Percentiles rank a stretch among this genome's conserved stretches.
These are phyloP conservation scores for Danio albolineatus DNA, from an alignment of 2,797 vertebrate genomes.

Conservation along the genomic window DNA sequence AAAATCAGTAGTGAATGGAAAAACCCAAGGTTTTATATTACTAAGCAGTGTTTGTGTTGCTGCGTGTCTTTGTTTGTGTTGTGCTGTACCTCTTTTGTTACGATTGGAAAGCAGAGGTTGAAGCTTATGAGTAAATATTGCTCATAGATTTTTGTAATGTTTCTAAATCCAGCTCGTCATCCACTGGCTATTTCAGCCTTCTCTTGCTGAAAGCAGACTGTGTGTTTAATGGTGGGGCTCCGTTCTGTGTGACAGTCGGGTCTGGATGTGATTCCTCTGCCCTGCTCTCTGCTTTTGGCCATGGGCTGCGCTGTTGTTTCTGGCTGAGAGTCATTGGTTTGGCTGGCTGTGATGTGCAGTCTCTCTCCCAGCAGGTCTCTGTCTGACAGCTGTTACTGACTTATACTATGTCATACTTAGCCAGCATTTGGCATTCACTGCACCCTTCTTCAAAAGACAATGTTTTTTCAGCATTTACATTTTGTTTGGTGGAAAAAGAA, in stretches of 20 bases:
- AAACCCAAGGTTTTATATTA: slow-evolving; percentile 4
- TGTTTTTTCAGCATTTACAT: neutral
- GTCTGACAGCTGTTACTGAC: slow-evolving; percentile 48
- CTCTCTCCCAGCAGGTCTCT: slow-evolving; percentile 50
- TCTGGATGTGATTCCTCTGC: slow-evolving; percentile 17
- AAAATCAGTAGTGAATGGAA: slow-evolving; percentile 1
- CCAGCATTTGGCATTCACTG: slow-evolving; percentile 35
- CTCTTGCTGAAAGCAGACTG: neutral
- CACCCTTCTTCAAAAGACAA: slow-evolving; percentile 36
- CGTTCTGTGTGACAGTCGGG: slow-evolving; percentile 1
- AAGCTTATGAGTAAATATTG: slow-evolving; percentile 34
- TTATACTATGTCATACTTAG: slow-evolving; percentile 13
- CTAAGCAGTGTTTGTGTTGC: neutral
- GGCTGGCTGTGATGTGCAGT: slow-evolving; percentile 41
- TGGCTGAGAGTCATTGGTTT: slow-evolving; percentile 48
- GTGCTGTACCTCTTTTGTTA: neutral
- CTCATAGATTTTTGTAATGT: slow-evolving; percentile 24
- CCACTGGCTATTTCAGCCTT: neutral
- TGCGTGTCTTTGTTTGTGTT: neutral
- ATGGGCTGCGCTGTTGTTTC: slow-evolving; percentile 37
- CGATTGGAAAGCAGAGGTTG: slow-evolving; percentile 5
- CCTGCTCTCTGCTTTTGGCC: slow-evolving; percentile 31
- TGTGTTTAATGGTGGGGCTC: slow-evolving; percentile 4
- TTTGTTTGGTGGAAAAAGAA: neutral
- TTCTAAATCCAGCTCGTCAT: slow-evolving; percentile 23